A percentile compares a stretch with the other conserved stretches of the same genome.
Evolutionary conservation across 53 echinoderm and acorn worm genomes (phyloP).

Genomic region (Paelopatides confundens): DNA sequence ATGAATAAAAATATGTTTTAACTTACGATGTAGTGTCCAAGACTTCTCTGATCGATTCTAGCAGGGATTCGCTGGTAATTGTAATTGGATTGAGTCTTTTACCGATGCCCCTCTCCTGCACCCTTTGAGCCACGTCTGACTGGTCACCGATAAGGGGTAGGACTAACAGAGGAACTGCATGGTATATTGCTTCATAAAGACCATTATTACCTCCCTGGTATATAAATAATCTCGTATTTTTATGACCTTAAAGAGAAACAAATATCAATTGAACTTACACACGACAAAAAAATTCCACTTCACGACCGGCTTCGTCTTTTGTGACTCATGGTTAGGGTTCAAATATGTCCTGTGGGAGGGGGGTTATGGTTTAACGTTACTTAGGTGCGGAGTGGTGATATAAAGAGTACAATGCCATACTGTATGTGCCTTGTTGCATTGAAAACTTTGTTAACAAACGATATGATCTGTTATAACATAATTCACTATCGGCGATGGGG

Average conservation of each 20-base stretch:
- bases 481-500: too few relatives aligned
- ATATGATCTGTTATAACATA: too few relatives aligned
- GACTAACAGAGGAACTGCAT: conserved; percentile 1
- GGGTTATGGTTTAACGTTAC: too few relatives aligned
- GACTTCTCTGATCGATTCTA: not conserved
- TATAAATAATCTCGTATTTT: not conserved
- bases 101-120: conserved; percentile 40
- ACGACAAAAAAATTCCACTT: not conserved
- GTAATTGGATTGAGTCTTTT: not conserved
- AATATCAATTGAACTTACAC: not conserved
- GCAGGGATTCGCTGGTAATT: conserved; percentile 12
- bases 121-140: conserved; percentile 41
- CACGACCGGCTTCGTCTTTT: not conserved
- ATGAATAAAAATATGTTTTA: too few relatives aligned
- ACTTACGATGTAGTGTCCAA: conserved; percentile 27
- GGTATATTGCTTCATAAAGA: not conserved
- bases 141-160: conserved; percentile 56
- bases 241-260: not conserved
- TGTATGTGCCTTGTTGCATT: too few relatives aligned
- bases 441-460: too few relatives aligned
- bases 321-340: too few relatives aligned
- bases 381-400: not conserved
- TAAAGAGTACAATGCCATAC: not conserved
- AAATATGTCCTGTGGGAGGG: too few relatives aligned
- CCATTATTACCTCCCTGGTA: not conserved